Evolutionary conservation across 2,797 vertebrate genomes (phyloP).

Genomic region (Leptodactylus fallax): DNA sequence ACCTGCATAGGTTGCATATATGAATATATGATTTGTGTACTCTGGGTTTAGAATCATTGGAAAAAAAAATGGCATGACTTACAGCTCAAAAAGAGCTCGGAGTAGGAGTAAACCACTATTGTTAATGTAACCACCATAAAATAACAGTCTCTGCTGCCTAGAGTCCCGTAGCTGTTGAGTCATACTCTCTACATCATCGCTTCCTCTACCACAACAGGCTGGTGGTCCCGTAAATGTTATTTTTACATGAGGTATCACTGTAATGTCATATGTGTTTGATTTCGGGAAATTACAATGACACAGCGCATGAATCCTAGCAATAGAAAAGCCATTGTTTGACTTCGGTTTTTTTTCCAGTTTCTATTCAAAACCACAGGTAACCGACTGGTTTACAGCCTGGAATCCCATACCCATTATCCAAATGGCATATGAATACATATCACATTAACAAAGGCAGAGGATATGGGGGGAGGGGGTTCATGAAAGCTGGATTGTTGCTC

Average conservation of each 20-base stretch:
- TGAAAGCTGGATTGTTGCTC: slow-evolving; percentile 1
- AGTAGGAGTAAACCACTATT: background rate
- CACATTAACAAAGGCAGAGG: slow-evolving; percentile 16
- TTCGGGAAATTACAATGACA: slow-evolving; percentile 17
- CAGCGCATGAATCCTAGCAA: background rate
- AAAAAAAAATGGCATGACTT: background rate
- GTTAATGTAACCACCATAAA: background rate
- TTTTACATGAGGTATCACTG: slow-evolving; percentile 5
- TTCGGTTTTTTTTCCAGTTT: background rate
- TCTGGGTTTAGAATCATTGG: background rate
- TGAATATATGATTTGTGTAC: background rate
- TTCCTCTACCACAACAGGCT: background rate
- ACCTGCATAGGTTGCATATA: background rate
- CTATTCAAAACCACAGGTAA: slow-evolving; percentile 29
- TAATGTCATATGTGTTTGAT: background rate
- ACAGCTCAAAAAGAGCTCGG: background rate
- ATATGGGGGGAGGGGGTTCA: background rate
- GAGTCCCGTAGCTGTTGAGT: background rate
- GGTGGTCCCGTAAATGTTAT: slow-evolving; percentile 13
- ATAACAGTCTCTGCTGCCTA: background rate
- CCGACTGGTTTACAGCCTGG: background rate
- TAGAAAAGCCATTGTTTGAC: background rate
- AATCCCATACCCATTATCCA: slow-evolving; percentile 13
- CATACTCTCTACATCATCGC: background rate
- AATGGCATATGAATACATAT: slow-evolving; percentile 6